Percentiles rank a stretch among this genome's conserved stretches.
Evolutionary conservation across 2,113 vertebrate species (phyloP).

Genomic region (Etheostoma spectabile): DNA sequence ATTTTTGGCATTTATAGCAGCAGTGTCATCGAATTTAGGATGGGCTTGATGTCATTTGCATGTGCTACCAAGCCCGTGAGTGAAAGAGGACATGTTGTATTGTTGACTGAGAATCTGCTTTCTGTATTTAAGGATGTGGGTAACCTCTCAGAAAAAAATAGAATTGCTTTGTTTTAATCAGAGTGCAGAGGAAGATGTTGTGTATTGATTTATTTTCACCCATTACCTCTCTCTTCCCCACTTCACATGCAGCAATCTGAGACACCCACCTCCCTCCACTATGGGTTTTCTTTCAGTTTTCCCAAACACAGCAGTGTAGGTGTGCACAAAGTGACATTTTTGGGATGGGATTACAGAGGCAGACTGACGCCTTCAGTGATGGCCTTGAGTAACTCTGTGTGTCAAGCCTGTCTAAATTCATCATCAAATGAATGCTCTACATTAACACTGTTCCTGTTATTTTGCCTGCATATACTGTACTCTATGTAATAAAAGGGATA

Average conservation of each 20-base stretch:
- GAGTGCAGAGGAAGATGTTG: constrained; percentile 33
- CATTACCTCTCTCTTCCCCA: constrained; percentile 34
- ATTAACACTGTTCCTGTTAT: constrained; percentile 37
- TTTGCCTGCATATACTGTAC: constrained; percentile 27
- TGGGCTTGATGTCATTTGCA: constrained; percentile 31
- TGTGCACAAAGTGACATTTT: constrained; percentile 70
- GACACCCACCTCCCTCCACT: constrained; percentile 21
- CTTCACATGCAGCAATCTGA: constrained; percentile 33
- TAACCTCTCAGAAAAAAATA: constrained; percentile 24
- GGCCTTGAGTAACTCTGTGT: constrained; percentile 66
- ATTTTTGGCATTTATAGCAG: too few species aligned
- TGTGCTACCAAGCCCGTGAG: constrained; percentile 8
- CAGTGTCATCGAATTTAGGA: constrained; percentile 22
- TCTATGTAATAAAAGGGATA: constrained; percentile 62
- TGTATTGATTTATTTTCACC: constrained; percentile 60
- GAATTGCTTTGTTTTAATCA: constrained; percentile 38
- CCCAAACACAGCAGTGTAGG: constrained; percentile 42
- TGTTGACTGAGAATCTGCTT: constrained; percentile 45
- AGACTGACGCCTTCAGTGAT: constrained; percentile 51
- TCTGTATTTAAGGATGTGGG: constrained; percentile 17
- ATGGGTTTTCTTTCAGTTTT: constrained; percentile 45
- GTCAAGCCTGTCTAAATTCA: constrained; percentile 56
- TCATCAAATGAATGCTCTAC: constrained; percentile 64
- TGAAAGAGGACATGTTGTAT: constrained; percentile 13
- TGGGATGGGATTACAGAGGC: constrained; percentile 58